These are phyloP conservation scores for Felis chaus DNA, from an alignment of 2,113 vertebrate species.

Conservation along the genomic window DNA sequence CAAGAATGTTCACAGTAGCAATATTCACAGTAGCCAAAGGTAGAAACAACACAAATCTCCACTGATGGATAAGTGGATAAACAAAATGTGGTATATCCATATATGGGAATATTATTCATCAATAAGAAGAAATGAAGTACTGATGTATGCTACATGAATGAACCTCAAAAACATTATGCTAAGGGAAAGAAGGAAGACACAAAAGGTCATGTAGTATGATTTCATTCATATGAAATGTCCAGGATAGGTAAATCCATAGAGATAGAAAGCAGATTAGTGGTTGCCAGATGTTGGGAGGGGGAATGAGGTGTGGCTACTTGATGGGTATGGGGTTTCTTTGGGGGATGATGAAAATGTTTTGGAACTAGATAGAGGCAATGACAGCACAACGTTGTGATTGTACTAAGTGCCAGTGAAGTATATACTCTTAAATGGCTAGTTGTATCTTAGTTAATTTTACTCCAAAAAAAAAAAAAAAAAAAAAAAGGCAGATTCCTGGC, in stretches of 20 bases:
- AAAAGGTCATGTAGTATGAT: neutral
- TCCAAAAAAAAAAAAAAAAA: neutral
- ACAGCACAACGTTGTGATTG: neutral
- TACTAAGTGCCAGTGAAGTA: neutral
- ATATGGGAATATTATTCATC: neutral
- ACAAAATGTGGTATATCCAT: neutral
- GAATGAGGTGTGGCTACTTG: neutral
- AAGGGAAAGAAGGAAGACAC: neutral
- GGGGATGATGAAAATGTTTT: neutral
- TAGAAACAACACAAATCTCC: neutral
- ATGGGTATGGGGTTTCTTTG: neutral
- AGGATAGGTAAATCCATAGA: neutral
- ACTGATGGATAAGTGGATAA: neutral
- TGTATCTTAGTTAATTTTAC: constrained; percentile 13
- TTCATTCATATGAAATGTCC: neutral
- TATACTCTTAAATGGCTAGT: neutral
- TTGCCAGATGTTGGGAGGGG: neutral
- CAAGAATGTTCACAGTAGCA: neutral
- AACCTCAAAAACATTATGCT: neutral
- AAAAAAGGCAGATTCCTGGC: neutral
- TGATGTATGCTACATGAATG: neutral
- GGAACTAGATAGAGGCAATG: neutral
- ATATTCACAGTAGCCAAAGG: neutral
- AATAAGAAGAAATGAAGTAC: constrained; percentile 9
- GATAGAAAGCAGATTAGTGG: neutral